Evolutionary conservation across 2,113 vertebrate species (phyloP), one percentile per base, ranked within the genome.

Genomic region (Mionectes macconnelli): DNA sequence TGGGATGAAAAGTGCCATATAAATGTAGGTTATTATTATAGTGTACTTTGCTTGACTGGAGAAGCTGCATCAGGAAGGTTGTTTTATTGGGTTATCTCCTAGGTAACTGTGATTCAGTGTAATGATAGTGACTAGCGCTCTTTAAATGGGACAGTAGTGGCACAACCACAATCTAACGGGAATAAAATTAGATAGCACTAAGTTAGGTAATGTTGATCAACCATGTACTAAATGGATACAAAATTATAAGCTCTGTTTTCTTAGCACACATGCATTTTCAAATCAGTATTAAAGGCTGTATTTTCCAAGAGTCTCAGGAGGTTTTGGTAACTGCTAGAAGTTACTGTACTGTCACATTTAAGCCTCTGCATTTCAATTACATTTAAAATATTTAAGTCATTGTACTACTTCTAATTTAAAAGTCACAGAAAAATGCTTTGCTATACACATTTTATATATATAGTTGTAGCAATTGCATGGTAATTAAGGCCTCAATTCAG

Each of bases 71-170:
- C 79, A 69, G n/a, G 55, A 90, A 90, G 75, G 70, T 37, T 73
- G 55, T 86, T 94, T 94, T 84, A 94, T 39, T 90, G 72, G 64
- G 68, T 92, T 95, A 75, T 96, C 86, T 92, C 94, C 94, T 84
- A 90, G 92, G 92, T 90, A 92, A 95, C 86, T 59, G 82, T 68
- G 89, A 89, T 88, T 68, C 68, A 39, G 42, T 74, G 30, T 67
- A 92, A 93, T 89, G 68, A 81, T 70, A 86, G 86, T 40, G 72
- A 94, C 90, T 92, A 90, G 55, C 6, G 84, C 42, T 90, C 50
- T 90, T 90, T 81, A 92, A 95, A 93, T 78, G 63, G 79, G 75
- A 84, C 72, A 89, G 86, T 39, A 78, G 86, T 84, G 79, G 56
- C 47, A 85, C 67, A 95, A 84, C 68, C 84, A 24, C 68, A 81